These are phyloP conservation scores for Hemibagrus guttatus DNA, from an alignment of 2,797 vertebrate genomes.

Conservation along the genomic window DNA sequence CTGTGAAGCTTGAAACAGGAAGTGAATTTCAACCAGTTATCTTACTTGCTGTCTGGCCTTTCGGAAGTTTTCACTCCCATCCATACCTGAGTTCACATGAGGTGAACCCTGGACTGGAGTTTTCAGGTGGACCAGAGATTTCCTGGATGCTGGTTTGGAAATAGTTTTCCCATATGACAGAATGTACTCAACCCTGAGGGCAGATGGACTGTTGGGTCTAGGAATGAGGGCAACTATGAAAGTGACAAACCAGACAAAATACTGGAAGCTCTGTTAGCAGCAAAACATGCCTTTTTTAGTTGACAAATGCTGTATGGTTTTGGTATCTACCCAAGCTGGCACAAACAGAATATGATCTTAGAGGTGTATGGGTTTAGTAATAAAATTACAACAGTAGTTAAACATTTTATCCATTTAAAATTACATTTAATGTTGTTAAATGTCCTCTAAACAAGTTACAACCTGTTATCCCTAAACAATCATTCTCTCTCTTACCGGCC, in stretches of 20 bases:
- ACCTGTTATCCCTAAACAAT: not conserved
- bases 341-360: not conserved
- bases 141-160: not conserved
- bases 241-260: not conserved
- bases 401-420: not conserved
- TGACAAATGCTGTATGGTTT: not conserved
- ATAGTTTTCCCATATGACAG: not conserved
- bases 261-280: not conserved
- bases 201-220: not conserved
- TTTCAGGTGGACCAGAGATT: not conserved
- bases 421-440: not conserved
- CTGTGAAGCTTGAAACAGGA: not conserved
- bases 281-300: not conserved
- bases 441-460: not conserved
- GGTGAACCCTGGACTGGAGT: conserved; percentile 1
- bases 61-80: not conserved
- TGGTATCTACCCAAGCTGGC: not conserved
- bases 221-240: not conserved
- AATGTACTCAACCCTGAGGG: not conserved
- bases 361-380: not conserved
- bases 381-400: not conserved
- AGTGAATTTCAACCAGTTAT: conserved; percentile 3
- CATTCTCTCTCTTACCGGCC: too few relatives aligned
- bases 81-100: not conserved
- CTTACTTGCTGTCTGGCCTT: not conserved